phyloP scores from a whole-genome alignment of 2,797 vertebrate genomes.

The Sebastiscus albofasciatus region DNA sequence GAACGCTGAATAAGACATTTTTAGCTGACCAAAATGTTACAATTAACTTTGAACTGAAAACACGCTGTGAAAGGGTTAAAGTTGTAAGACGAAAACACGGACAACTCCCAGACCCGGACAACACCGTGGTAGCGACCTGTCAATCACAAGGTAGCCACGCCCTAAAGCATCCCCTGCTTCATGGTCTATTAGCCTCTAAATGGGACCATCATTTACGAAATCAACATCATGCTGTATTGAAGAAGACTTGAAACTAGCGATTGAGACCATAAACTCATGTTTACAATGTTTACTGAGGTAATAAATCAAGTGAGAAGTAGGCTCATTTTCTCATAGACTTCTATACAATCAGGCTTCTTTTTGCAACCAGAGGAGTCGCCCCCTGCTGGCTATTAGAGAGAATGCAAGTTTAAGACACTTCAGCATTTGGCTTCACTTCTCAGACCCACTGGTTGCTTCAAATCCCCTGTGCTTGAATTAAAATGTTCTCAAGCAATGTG shows the following conservation, averaged over 20 bases:
- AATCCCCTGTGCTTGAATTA: neutral
- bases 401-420: fast-evolving
- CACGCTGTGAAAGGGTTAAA: neutral
- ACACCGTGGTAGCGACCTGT: neutral
- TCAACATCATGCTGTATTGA: neutral
- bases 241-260: neutral
- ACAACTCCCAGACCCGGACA: no score
- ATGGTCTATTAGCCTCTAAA: no score
- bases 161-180: fast-evolving
- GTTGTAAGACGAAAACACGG: no score
- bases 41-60: neutral
- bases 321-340: neutral
- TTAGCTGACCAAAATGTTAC: neutral
- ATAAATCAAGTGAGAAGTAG: neutral
- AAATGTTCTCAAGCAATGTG: neutral
- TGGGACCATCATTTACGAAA: no score
- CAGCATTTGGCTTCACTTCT: no score
- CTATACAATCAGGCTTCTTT: neutral
- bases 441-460: neutral
- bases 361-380: fast-evolving
- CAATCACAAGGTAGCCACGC: fast-evolving
- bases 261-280: neutral
- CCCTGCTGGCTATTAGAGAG: fast-evolving
- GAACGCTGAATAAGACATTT: fast-evolving
- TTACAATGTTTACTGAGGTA: neutral